Conservation (phyloP, 2,797 vertebrate species). For the Characodon lateralis region DNA sequence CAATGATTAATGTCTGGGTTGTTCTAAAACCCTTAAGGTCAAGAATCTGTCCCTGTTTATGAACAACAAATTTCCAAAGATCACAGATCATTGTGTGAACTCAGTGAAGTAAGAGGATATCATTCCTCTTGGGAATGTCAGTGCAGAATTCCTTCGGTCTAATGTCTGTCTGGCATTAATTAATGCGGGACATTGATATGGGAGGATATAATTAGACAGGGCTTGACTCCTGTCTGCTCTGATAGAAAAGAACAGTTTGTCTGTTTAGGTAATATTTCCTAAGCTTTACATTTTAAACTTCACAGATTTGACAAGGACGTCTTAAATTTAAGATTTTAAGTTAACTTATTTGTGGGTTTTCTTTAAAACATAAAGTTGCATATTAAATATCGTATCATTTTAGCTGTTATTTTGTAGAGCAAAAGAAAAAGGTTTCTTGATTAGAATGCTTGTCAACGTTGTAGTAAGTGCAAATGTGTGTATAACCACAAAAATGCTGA, state of each 20-base stretch:
- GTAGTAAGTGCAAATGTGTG: constrained; percentile 48
- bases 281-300: neutral
- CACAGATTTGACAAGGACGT: neutral
- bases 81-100: constrained; percentile 16
- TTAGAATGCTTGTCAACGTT: constrained; percentile 39
- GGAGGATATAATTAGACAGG: constrained; percentile 49
- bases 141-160: constrained; percentile 57
- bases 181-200: constrained; percentile 61
- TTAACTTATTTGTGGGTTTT: neutral
- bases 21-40: constrained; percentile 4
- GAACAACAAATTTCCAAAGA: constrained; percentile 6
- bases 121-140: constrained; percentile 50
- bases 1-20: neutral
- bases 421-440: constrained; percentile 32
- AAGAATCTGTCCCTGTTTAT: neutral
- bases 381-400: neutral
- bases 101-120: constrained; percentile 42
- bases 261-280: neutral
- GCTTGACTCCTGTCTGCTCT: constrained; percentile 31
- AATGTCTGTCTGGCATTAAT: constrained; percentile 57
- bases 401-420: neutral
- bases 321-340: neutral
- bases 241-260: constrained; percentile 25
- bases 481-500: constrained; percentile 39
- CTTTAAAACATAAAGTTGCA: neutral